These are phyloP conservation scores for Lordiphosa fenestrarum DNA, from an alignment of 2,888 invertebrate genomes.

Conservation along the genomic window DNA sequence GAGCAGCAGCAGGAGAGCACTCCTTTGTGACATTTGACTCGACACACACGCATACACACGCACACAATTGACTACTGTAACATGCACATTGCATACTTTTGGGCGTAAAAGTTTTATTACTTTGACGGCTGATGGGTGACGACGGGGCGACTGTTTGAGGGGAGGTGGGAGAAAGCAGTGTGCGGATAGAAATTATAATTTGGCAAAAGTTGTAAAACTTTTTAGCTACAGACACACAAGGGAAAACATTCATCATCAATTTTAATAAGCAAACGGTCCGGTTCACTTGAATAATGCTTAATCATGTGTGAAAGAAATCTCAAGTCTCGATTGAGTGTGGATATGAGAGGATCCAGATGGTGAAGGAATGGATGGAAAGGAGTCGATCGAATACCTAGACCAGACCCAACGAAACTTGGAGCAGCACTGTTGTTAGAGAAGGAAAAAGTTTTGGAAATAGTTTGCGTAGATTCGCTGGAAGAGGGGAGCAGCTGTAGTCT, in stretches of 20 bases:
- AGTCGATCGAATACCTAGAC: too few species aligned
- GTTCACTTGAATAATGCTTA: slow-evolving; percentile 30
- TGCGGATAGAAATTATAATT: slow-evolving; percentile 48
- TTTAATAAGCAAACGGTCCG: slow-evolving; percentile 45
- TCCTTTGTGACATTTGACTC: slow-evolving; percentile 65
- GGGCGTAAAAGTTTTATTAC: slow-evolving; percentile 61
- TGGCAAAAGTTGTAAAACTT: slow-evolving; percentile 58
- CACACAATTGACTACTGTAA: slow-evolving; percentile 48
- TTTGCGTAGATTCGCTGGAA: too few species aligned
- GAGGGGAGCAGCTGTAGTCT: too few species aligned
- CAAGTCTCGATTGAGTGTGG: not conserved
- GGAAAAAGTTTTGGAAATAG: too few species aligned
- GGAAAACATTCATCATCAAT: slow-evolving; percentile 46
- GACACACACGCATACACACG: slow-evolving; percentile 25
- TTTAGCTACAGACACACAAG: slow-evolving; percentile 18
- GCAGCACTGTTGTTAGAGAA: too few species aligned
- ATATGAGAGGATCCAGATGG: too few species aligned
- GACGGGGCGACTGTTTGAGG: not conserved
- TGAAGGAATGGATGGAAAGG: too few species aligned
- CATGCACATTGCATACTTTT: slow-evolving; percentile 57
- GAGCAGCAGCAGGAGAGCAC: slow-evolving; percentile 16
- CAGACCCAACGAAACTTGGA: too few species aligned
- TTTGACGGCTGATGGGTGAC: slow-evolving; percentile 21
- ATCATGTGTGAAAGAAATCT: slow-evolving; percentile 33
- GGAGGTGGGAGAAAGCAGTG: not conserved